A percentile compares a stretch with the other conserved stretches of the same genome.
These are phyloP conservation scores for Hylomyscus alleni DNA, from an alignment of 2,797 vertebrate genomes.

Conservation along the genomic window DNA sequence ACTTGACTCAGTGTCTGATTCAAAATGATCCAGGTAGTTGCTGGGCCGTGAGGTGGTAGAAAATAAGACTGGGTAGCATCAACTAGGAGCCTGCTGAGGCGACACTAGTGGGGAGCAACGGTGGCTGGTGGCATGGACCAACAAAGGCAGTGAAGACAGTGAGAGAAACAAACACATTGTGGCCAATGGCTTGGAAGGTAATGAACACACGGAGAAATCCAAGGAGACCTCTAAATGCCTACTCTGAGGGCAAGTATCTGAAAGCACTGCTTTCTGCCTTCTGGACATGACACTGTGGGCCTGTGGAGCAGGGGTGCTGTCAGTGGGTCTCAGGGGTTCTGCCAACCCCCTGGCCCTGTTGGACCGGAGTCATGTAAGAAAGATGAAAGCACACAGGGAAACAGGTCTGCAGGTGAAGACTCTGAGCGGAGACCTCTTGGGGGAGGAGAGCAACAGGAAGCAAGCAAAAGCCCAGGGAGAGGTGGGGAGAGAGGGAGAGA, in stretches of 20 bases:
- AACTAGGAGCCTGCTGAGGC: background rate
- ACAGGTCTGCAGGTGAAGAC: background rate
- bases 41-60: background rate
- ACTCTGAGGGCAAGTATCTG: background rate
- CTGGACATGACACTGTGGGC: background rate
- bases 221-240: background rate
- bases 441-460: background rate
- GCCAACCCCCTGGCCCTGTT: background rate
- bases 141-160: background rate
- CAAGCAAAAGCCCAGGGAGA: background rate
- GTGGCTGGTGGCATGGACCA: no score
- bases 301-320: background rate
- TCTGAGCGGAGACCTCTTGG: background rate
- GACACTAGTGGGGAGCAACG: background rate
- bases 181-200: no score
- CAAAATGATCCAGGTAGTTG: background rate
- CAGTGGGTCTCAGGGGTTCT: background rate
- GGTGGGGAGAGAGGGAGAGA: background rate
- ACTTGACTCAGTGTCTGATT: background rate
- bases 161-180: background rate
- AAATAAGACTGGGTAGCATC: background rate
- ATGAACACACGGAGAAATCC: background rate
- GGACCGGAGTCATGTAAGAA: background rate
- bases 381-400: background rate
- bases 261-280: background rate